Conservation (phyloP, 2,797 vertebrate species). For the Sternotherus odoratus region DNA sequence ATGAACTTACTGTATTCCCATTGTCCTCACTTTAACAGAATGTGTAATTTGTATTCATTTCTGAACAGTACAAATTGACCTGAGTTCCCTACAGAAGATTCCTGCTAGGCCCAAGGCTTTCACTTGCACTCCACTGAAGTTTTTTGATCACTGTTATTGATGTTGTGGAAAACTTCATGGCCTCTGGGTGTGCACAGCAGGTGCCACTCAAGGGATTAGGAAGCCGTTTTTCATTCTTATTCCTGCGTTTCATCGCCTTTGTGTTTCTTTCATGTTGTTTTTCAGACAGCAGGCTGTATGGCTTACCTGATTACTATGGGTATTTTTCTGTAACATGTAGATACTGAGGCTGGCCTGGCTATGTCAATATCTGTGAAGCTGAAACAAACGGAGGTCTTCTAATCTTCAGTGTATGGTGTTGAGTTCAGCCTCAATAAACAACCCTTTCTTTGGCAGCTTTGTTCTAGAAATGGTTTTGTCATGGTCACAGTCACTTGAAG, state of each 20-base stretch:
- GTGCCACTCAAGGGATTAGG: not conserved
- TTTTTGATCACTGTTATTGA: not conserved
- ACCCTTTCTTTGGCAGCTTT: not conserved
- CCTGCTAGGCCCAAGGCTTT: not conserved
- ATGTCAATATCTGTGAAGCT: not conserved
- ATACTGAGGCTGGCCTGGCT: not conserved
- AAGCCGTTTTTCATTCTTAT: not conserved
- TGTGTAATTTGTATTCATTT: not conserved
- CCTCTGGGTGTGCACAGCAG: not conserved
- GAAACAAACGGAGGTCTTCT: not conserved
- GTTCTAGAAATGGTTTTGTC: not conserved
- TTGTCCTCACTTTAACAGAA: not conserved
- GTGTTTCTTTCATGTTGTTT: not conserved
- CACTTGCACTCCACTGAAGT: not conserved
- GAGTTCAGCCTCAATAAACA: not conserved
- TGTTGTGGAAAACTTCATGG: not conserved
- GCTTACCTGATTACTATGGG: not conserved
- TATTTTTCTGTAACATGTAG: not conserved
- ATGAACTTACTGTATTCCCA: not conserved
- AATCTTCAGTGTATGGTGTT: not conserved
- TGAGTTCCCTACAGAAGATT: not conserved
- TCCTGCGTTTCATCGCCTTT: no score
- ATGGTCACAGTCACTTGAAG: not conserved
- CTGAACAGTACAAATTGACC: not conserved
- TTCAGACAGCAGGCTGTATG: not conserved